A percentile compares a stretch with the other conserved stretches of the same genome.
These are phyloP conservation scores for Cynopterus sphinx DNA, from an alignment of 2,797 vertebrate genomes.

Conservation along the genomic window DNA sequence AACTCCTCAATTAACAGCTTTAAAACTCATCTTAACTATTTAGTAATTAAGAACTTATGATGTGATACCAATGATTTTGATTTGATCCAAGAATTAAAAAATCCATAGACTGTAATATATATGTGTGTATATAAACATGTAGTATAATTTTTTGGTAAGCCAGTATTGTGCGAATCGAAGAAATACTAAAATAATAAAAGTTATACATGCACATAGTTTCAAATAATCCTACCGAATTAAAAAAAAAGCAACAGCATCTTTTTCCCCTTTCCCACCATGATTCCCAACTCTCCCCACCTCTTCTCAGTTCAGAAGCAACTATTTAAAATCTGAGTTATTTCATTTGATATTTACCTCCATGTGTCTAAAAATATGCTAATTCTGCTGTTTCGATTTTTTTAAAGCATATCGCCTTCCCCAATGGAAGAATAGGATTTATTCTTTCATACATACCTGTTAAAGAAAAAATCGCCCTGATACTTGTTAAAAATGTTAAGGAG, in stretches of 20 bases:
- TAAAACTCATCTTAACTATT: not conserved
- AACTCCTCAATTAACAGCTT: not conserved
- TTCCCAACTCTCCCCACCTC: not conserved
- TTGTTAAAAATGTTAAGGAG: not conserved
- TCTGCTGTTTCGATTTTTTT: not conserved
- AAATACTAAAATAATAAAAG: not conserved
- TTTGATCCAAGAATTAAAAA: not conserved
- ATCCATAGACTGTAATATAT: not conserved
- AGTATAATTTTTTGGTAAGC: not conserved
- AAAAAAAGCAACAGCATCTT: not conserved
- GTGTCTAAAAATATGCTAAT: not conserved
- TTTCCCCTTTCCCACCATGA: not conserved
- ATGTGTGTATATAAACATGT: not conserved
- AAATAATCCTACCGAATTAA: not conserved
- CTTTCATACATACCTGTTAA: not conserved
- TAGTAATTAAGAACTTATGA: not conserved
- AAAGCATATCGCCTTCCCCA: not conserved
- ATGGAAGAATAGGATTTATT: not conserved
- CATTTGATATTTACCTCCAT: not conserved
- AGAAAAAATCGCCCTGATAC: not conserved
- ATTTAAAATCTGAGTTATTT: not conserved
- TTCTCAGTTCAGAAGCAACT: not conserved
- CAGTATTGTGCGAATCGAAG: not conserved
- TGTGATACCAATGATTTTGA: not conserved
- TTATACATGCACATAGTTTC: not conserved